Evolutionary conservation across 2,797 vertebrate genomes (phyloP).

Genomic region (Darevskia mixta): DNA sequence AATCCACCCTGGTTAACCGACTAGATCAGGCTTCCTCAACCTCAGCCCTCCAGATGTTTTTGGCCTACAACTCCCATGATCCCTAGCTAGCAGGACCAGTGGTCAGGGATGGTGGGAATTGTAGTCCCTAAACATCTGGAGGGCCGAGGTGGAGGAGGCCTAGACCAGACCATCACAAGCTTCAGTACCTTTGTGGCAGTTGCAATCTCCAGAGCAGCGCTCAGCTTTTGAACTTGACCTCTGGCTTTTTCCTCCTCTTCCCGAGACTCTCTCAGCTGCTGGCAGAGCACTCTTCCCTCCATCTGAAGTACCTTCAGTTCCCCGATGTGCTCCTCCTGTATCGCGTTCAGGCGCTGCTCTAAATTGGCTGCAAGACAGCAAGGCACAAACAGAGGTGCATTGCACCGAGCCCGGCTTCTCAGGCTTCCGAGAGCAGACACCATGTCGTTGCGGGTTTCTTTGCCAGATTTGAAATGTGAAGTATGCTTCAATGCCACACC

Average conservation of each 20-base stretch:
- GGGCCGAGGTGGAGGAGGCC: too few species aligned
- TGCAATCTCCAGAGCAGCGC: constrained; percentile 75
- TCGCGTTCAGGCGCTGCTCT: constrained; percentile 69
- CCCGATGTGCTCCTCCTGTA: constrained; percentile 77
- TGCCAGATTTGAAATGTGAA: too few species aligned
- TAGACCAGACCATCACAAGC: not conserved
- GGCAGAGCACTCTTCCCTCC: constrained; percentile 74
- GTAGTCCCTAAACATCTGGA: too few species aligned
- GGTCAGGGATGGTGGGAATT: too few species aligned
- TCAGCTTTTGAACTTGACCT: constrained; percentile 69
- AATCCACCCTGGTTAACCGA: too few species aligned
- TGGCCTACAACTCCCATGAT: too few species aligned
- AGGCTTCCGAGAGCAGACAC: not conserved
- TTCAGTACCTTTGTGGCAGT: constrained; percentile 75
- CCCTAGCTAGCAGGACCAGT: too few species aligned
- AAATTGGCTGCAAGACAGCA: constrained; percentile 69
- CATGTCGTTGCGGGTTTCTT: not conserved
- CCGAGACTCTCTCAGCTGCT: constrained; percentile 67
- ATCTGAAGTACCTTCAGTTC: constrained; percentile 73
- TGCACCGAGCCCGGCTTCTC: not conserved
- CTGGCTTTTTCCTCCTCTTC: constrained; percentile 76
- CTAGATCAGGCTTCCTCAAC: too few species aligned
- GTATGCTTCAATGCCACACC: not conserved
- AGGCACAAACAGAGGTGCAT: not conserved
- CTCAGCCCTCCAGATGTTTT: too few species aligned